These are phyloP conservation scores for Elysia chlorotica DNA, from an alignment of 1,140 invertebrate genomes.

Conservation along the genomic window DNA sequence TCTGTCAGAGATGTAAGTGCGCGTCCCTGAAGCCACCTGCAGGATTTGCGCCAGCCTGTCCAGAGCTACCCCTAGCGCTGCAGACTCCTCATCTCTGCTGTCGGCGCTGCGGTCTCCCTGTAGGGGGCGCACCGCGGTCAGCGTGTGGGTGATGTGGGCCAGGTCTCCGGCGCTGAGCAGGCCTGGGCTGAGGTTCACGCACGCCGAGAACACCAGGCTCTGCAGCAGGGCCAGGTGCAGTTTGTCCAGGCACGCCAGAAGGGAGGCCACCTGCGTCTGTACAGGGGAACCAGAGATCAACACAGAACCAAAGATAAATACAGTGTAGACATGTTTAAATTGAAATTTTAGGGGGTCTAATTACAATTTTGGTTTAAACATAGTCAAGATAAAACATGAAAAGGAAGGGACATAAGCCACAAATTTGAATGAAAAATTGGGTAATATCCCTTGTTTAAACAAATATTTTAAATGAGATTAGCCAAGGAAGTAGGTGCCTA, in stretches of 20 bases:
- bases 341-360: no score
- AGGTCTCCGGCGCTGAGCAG: conserved; percentile 33
- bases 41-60: conserved; percentile 52
- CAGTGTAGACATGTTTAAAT: no score
- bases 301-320: no score
- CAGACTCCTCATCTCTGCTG: conserved; percentile 17
- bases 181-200: conserved; percentile 43
- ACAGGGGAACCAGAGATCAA: not conserved
- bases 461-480: no score
- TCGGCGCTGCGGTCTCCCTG: no score
- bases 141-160: conserved; percentile 21
- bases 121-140: conserved; percentile 8
- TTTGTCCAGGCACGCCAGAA: conserved; percentile 37
- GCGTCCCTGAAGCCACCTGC: conserved; percentile 38
- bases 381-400: no score
- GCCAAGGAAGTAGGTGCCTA: no score
- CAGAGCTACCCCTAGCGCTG: conserved; percentile 31
- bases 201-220: conserved; percentile 45
- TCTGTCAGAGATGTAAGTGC: conserved; percentile 16
- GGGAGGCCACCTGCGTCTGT: conserved; percentile 15
- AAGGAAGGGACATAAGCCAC: no score
- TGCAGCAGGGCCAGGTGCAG: conserved; percentile 50
- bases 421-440: no score
- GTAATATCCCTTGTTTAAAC: no score
- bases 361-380: no score